Evolutionary conservation across 2,888 invertebrate genomes (phyloP), one percentile per base, ranked within the genome.

Genomic region (Brenthis daphne): DNA sequence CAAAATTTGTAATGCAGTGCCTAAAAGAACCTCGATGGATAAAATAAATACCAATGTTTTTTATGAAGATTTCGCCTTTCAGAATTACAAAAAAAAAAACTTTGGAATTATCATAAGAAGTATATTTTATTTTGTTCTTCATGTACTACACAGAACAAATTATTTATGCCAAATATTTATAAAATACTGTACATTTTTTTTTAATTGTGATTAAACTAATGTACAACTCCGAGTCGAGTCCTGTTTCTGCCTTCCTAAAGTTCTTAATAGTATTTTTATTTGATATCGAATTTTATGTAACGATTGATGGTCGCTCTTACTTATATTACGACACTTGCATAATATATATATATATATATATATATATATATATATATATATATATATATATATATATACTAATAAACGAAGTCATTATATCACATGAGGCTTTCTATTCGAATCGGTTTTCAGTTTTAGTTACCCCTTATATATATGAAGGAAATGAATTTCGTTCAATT

Each of bases 151-250:
- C 82, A 84, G 83, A 80, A 83, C 76, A 80, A 83, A 77, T 82
- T 85, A 81, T 84, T 82, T 85, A 86, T 87, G 89, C 87, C 88
- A 90, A 90, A 90, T 90, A 85, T 88, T 87, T 87, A 85, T 85
- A 80, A 3, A 82, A 29, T 79, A 77, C 79, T 87, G 85, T 87
- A 87, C 83, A 82, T 83, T 86, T 11, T 83, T 86, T 11, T 81
- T 65, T 77, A 79, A 81, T 83, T 86, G 84, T 87, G 82, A 86
- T 83, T 85, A 82, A 85, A 84, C 75, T 77, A 67, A 55, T 64
- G 64, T 64, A 64, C 58, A 58, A 51, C 29, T 61, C 48, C 33
- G 57, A 69, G n/a, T 68, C 33, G 71, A 71, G 64, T 68, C 68
- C 60, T 64, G 48, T 65, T 63, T 63, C 64, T 61, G 65, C 60